Percentiles rank a stretch among this genome's conserved stretches.
Evolutionary conservation across 2,113 vertebrate genomes (phyloP).

Genomic region (Galeopterus variegatus): DNA sequence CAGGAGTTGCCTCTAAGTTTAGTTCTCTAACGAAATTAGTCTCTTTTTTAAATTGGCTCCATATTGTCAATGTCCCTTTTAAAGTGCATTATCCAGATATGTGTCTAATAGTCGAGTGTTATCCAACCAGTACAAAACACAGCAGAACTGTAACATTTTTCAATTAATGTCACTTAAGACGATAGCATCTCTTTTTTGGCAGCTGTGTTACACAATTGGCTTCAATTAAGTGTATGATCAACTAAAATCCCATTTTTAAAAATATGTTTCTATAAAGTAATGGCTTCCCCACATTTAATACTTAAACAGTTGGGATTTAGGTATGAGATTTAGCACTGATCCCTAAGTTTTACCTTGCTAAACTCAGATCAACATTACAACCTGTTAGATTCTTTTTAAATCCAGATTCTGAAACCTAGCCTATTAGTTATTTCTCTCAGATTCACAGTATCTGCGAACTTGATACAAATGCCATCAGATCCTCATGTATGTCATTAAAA

Average conservation of each 20-base stretch:
- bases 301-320: constrained; percentile 28
- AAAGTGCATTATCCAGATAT: not conserved
- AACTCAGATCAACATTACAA: constrained; percentile 6
- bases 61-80: constrained; percentile 1
- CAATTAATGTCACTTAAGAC: constrained; percentile 5
- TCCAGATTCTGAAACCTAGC: not conserved
- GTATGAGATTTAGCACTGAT: not conserved
- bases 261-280: not conserved
- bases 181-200: constrained; percentile 28
- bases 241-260: constrained; percentile 7
- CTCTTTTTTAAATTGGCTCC: not conserved
- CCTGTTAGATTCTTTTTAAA: not conserved
- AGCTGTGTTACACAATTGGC: not conserved
- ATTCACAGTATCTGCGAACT: constrained; percentile 46
- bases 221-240: constrained; percentile 9
- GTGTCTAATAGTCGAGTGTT: not conserved
- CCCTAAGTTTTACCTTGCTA: constrained; percentile 38
- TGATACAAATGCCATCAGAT: not conserved
- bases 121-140: not conserved
- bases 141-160: not conserved
- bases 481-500: constrained; percentile 55
- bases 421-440: constrained; percentile 49
- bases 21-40: not conserved
- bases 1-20: not conserved
- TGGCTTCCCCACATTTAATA: constrained; percentile 18